phyloP scores from a whole-genome alignment of 2,113 vertebrate genomes.

The Nettapus auritus region DNA sequence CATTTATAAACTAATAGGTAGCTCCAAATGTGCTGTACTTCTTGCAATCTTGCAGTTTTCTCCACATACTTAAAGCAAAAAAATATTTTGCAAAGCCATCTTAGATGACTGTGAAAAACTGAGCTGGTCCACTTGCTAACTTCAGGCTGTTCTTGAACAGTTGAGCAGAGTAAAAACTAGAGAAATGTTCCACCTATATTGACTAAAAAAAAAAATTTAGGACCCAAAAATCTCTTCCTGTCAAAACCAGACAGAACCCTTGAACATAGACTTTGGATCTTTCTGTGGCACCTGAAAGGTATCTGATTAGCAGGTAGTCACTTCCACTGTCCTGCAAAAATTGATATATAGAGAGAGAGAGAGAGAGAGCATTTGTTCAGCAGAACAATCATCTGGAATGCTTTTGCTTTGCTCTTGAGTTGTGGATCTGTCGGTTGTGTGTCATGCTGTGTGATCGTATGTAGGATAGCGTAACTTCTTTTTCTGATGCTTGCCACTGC shows the following conservation, averaged over 20 bases:
- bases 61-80: background rate
- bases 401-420: background rate
- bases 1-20: background rate
- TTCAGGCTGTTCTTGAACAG: background rate
- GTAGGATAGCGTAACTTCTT: rapidly evolving
- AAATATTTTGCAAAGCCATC: background rate
- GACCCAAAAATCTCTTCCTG: background rate
- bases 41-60: rapidly evolving
- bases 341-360: too few relatives aligned
- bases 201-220: background rate
- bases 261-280: background rate
- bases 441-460: background rate
- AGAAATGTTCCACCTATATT: background rate
- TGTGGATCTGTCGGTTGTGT: background rate
- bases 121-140: background rate
- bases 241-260: background rate
- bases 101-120: background rate
- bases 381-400: background rate
- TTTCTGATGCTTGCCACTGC: background rate
- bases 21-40: background rate
- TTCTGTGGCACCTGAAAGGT: background rate
- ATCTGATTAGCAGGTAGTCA: background rate
- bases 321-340: background rate
- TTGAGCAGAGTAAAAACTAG: background rate
- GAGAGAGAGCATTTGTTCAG: background rate